A percentile compares a stretch with the other conserved stretches of the same genome.
These are phyloP conservation scores for Icerya purchasi DNA, from an alignment of 2,888 invertebrate genomes.

Conservation along the genomic window DNA sequence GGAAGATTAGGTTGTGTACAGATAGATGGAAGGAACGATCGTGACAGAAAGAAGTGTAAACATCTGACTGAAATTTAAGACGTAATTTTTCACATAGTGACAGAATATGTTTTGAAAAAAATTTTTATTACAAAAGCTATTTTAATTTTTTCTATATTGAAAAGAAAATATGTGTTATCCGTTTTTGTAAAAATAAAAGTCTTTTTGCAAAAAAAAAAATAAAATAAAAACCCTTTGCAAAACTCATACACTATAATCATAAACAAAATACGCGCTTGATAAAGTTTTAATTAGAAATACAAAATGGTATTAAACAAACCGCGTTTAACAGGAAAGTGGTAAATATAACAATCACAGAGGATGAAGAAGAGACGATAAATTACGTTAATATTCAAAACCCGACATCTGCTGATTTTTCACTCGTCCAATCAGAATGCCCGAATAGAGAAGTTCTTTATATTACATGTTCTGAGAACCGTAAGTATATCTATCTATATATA, in stretches of 20 bases:
- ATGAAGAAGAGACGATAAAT: slow-evolving; percentile 16
- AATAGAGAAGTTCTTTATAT: slow-evolving; percentile 57
- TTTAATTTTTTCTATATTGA: too few relatives aligned
- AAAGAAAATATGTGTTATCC: too few relatives aligned
- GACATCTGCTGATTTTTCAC: slow-evolving; percentile 55
- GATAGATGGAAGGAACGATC: too few relatives aligned
- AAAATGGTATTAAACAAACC: too few relatives aligned
- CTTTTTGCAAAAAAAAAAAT: slow-evolving; percentile 50
- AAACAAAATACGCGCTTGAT: background rate
- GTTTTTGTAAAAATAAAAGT: background rate
- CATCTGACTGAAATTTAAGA: too few relatives aligned
- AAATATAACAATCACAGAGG: slow-evolving; percentile 17
- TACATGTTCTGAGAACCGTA: slow-evolving; percentile 53
- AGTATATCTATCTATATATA: too few relatives aligned
- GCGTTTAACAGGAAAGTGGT: slow-evolving; percentile 17
- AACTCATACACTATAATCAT: slow-evolving; percentile 19
- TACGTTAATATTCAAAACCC: slow-evolving; percentile 71
- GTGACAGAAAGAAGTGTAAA: too few relatives aligned
- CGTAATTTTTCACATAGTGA: too few relatives aligned
- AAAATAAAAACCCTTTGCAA: slow-evolving; percentile 59
- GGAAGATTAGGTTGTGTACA: too few relatives aligned
- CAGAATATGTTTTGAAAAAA: too few relatives aligned
- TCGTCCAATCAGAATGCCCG: slow-evolving; percentile 52
- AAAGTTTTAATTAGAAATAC: too few relatives aligned
- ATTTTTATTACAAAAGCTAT: too few relatives aligned